Evolutionary conservation across 2,113 vertebrate genomes (phyloP).

Genomic region (Sigmodon hispidus): DNA sequence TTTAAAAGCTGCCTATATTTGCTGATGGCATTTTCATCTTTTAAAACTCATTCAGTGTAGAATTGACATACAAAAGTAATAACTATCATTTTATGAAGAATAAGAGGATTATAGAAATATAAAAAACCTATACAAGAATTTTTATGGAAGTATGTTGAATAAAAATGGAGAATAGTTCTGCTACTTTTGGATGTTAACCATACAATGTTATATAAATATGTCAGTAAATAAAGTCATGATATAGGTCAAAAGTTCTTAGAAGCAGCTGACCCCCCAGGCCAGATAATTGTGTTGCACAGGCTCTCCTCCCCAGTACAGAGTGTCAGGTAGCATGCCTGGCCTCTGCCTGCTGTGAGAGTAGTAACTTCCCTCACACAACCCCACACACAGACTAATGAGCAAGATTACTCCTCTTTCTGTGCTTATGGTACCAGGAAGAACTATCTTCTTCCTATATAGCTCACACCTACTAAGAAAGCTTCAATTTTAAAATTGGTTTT

Average conservation of each 20-base stretch:
- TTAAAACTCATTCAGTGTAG: neutral
- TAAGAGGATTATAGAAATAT: neutral
- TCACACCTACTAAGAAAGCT: neutral
- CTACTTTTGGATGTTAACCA: neutral
- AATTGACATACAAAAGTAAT: neutral
- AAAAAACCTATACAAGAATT: neutral
- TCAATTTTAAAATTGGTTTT: neutral
- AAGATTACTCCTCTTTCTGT: conserved; percentile 16
- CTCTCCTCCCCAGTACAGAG: neutral
- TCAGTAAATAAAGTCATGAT: neutral
- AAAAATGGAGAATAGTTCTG: neutral
- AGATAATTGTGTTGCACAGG: neutral
- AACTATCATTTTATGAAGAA: neutral
- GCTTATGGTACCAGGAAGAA: neutral
- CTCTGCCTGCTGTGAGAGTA: neutral
- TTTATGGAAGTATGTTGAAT: neutral
- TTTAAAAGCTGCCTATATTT: neutral
- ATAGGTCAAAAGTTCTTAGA: neutral
- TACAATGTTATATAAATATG: neutral
- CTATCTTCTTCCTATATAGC: neutral
- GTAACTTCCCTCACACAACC: neutral
- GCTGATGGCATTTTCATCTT: neutral
- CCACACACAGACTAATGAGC: neutral
- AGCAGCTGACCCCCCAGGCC: neutral
- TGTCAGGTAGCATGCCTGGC: neutral